phyloP scores from a whole-genome alignment of 2,797 vertebrate genomes.

The Darevskia nairensis region DNA sequence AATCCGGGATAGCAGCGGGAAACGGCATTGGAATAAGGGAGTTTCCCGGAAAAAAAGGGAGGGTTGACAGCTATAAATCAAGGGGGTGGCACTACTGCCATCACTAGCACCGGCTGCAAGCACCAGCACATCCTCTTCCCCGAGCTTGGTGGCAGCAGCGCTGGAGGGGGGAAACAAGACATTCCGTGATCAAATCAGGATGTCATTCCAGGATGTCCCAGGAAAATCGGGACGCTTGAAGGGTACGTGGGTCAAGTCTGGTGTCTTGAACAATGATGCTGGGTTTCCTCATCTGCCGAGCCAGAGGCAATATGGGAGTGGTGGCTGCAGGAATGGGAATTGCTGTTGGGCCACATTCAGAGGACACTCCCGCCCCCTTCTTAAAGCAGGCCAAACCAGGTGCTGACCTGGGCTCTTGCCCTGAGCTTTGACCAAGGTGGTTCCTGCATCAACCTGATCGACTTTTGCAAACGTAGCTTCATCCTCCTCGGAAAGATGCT shows the following conservation, averaged over 20 bases:
- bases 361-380: neutral
- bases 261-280: neutral
- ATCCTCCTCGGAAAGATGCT: constrained; percentile 35
- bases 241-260: neutral
- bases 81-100: too few relatives aligned
- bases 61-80: too few relatives aligned
- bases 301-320: neutral
- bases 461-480: constrained; percentile 20
- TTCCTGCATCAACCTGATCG: neutral
- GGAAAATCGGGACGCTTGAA: too few relatives aligned
- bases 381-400: neutral
- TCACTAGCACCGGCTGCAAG: too few relatives aligned
- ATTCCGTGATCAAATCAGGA: too few relatives aligned
- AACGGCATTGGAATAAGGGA: too few relatives aligned
- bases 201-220: too few relatives aligned
- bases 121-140: too few relatives aligned
- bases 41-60: too few relatives aligned
- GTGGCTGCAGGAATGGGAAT: neutral
- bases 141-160: too few relatives aligned
- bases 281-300: neutral
- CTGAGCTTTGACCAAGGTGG: neutral
- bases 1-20: too few relatives aligned
- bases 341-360: neutral
- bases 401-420: neutral
- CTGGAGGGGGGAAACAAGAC: too few relatives aligned